These are phyloP conservation scores for Liparis tanakae DNA, from an alignment of 2,797 vertebrate genomes.

Conservation along the genomic window DNA sequence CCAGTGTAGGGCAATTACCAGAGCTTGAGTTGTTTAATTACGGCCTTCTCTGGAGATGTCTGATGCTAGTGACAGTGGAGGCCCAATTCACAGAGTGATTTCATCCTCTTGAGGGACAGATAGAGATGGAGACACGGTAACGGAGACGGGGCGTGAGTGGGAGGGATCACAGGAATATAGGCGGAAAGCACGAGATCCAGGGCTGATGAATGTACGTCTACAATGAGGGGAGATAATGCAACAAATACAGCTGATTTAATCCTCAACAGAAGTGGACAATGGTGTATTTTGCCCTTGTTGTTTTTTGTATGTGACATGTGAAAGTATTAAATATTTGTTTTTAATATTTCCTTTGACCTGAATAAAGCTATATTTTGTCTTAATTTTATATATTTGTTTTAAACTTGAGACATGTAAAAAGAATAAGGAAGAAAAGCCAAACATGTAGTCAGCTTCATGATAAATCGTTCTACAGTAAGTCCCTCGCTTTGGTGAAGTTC, in stretches of 20 bases:
- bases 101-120: slow-evolving; percentile 71
- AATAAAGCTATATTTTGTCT: neutral
- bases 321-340: neutral
- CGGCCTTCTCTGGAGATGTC: slow-evolving; percentile 77
- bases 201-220: slow-evolving; percentile 42
- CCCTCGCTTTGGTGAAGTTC: neutral
- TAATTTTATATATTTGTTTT: neutral
- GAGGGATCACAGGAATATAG: slow-evolving; percentile 47
- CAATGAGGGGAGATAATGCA: neutral
- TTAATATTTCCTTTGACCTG: neutral
- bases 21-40: slow-evolving; percentile 86
- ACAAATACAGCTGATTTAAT: slow-evolving; percentile 17
- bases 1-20: slow-evolving; percentile 85
- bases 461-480: neutral
- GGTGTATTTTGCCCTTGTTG: neutral
- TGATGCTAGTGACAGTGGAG: slow-evolving; percentile 79
- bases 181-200: slow-evolving; percentile 31
- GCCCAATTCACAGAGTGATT: slow-evolving; percentile 73
- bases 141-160: slow-evolving; percentile 54
- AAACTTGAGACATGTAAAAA: neutral
- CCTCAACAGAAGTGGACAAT: neutral
- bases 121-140: slow-evolving; percentile 38
- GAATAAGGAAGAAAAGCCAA: neutral
- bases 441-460: neutral
- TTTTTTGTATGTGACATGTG: slow-evolving; percentile 10